These are phyloP conservation scores for Lepidurus couesii DNA, from an alignment of 1,140 invertebrate genomes.

Conservation along the genomic window DNA sequence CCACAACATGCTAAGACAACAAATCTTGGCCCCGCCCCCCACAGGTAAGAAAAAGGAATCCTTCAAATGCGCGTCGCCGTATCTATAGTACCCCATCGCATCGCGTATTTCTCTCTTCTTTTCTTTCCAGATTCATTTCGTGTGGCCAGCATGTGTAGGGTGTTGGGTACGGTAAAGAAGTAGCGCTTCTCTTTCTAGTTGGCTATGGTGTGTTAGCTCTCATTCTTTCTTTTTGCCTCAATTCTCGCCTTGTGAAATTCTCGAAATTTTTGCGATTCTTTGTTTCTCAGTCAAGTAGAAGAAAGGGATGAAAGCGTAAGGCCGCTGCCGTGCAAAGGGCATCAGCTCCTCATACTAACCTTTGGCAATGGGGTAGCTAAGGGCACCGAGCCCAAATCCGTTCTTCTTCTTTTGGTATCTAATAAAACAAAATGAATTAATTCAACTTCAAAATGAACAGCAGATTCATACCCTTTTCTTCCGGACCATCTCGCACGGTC, in stretches of 20 bases:
- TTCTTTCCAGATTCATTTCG: neutral
- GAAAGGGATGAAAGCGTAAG: slow-evolving; percentile 30
- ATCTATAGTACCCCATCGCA: neutral
- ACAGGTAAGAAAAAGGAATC: slow-evolving; percentile 10
- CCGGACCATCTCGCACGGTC: slow-evolving; percentile 42
- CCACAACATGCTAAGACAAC: slow-evolving; percentile 11
- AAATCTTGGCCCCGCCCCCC: slow-evolving; percentile 12
- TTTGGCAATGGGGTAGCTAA: slow-evolving; percentile 35
- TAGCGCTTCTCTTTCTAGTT: slow-evolving; percentile 15
- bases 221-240: neutral
- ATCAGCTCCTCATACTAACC: slow-evolving; percentile 31
- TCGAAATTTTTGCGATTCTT: slow-evolving; percentile 23
- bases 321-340: slow-evolving; percentile 24
- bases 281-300: slow-evolving; percentile 22
- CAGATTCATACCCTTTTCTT: slow-evolving; percentile 46
- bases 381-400: slow-evolving; percentile 53
- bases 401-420: slow-evolving; percentile 74
- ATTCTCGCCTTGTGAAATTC: slow-evolving; percentile 25
- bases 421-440: slow-evolving; percentile 39
- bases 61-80: neutral
- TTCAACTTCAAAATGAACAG: slow-evolving; percentile 27
- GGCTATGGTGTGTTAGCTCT: slow-evolving; percentile 9
- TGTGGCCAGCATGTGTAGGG: too few species aligned
- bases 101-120: neutral
- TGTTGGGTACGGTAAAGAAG: neutral